Evolutionary conservation across 1,140 invertebrate species (phyloP), one percentile per base, ranked within the genome.

Genomic region (Aphidius ervi): DNA sequence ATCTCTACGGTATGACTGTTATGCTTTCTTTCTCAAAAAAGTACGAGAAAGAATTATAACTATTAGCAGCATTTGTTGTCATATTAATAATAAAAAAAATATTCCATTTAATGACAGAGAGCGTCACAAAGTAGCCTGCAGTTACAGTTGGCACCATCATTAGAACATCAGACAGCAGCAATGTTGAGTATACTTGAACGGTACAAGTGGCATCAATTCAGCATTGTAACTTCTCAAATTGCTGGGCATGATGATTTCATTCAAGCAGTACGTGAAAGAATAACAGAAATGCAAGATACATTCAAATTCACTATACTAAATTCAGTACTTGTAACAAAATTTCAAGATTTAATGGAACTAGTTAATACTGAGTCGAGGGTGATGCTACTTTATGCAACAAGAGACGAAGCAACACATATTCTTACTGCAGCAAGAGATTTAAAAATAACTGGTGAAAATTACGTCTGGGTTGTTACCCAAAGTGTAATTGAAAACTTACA

Each of bases 391-490:
- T 97, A 97, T 78, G 92, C 91, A 46, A 95, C 91, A 8, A 85
- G 89, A 61, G 87, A 91, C 66, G 93, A 96, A 74, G 94, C 94
- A 0, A 86, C 87, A 23, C 85, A 86, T 59, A 97, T 99, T 40
- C 80, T 98, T 48, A 84, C 84, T 3, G 86, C 85, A 9, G 94
- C 94, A 4, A 83, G 85, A 59, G 87, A 92, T 65, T 83, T 93
- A 63, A 91, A 93, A 65, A 86, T 97, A 49, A 96, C 94, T 1
- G 93, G 93, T 4, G 91, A 94, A 73, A 95, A 96, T 74, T 97
- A 96, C 74, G 93, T 97, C 6, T 98, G 95, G 95, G 92, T 98
- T 52, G 93, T 95, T 0, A 95, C 93, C n/a, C 93, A 97, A 75
- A 93, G 92, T 68, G 93, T 95, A 48, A 92, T 97, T 46, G 93